A percentile compares a stretch with the other conserved stretches of the same genome.
Evolutionary conservation across 2,888 invertebrate species (phyloP).

Genomic region (Podotricha telesiphe): DNA sequence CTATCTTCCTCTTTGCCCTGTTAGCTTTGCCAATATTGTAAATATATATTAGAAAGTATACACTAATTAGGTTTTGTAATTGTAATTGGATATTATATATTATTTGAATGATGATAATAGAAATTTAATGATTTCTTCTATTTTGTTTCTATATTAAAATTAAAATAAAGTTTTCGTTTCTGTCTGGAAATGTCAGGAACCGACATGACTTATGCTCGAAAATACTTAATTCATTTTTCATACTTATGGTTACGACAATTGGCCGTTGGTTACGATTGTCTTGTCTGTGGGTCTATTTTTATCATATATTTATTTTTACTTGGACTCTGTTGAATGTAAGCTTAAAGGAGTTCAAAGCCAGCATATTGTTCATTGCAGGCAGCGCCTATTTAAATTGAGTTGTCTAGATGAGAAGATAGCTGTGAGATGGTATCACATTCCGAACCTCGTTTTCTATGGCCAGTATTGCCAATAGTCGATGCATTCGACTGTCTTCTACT

Average conservation of each 20-base stretch:
- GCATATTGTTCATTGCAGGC: conserved; percentile 54
- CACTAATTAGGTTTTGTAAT: background rate
- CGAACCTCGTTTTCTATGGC: conserved; percentile 41
- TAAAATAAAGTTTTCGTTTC: background rate
- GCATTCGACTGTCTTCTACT: conserved; percentile 32
- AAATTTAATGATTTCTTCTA: background rate
- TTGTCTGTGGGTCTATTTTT: conserved; percentile 2
- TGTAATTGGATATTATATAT: background rate
- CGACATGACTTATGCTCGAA: conserved; percentile 2
- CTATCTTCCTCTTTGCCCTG: conserved; percentile 43
- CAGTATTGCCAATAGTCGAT: conserved; percentile 37
- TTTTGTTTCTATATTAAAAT: background rate
- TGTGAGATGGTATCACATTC: conserved; percentile 44
- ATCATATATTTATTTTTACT: conserved; percentile 2
- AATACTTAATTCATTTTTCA: conserved; percentile 17
- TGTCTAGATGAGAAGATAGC: conserved; percentile 73
- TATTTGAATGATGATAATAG: too few species aligned
- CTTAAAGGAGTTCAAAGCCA: conserved; percentile 44
- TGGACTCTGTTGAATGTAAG: conserved; percentile 1
- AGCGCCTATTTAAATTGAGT: conserved; percentile 73
- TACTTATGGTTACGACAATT: conserved; percentile 29
- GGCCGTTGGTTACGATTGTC: conserved; percentile 10
- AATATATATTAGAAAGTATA: background rate
- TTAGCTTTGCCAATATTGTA: conserved; percentile 42
- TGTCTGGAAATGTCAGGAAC: background rate